These are phyloP conservation scores for Oceanodroma tethys DNA, from an alignment of 2,113 vertebrate genomes.

Conservation along the genomic window DNA sequence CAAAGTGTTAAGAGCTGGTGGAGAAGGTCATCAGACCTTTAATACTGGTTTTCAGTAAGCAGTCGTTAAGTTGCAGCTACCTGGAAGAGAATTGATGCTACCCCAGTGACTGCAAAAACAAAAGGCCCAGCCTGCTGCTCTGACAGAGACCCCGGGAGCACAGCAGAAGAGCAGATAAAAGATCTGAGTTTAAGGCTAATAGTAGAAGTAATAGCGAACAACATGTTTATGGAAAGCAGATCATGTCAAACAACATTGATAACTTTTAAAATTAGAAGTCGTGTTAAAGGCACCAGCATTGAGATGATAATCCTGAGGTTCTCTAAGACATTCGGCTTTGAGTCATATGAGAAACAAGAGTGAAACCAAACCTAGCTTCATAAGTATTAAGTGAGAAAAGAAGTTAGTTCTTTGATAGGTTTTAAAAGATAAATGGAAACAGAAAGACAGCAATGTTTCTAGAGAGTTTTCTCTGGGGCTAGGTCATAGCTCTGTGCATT, in stretches of 20 bases:
- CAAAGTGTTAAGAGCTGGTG: neutral
- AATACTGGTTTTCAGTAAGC: neutral
- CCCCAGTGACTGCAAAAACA: neutral
- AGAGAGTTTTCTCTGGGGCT: neutral
- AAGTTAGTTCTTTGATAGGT: neutral
- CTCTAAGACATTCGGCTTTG: neutral
- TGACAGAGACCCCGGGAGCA: neutral
- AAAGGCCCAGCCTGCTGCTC: neutral
- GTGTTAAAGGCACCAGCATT: neutral
- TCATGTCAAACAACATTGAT: neutral
- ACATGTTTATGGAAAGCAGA: neutral
- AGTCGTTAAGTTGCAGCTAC: neutral
- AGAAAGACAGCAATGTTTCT: neutral
- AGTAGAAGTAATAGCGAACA: neutral
- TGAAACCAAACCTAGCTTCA: neutral
- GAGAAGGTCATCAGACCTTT: neutral
- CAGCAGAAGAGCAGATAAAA: neutral
- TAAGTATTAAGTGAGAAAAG: neutral
- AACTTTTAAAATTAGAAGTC: neutral
- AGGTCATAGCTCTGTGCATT: neutral
- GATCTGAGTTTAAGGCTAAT: neutral
- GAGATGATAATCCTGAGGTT: neutral
- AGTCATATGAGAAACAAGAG: neutral
- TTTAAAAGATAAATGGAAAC: neutral
- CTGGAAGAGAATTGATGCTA: neutral